phyloP scores from a whole-genome alignment of 1,140 invertebrate species.

The Rhizoglyphus robini region DNA sequence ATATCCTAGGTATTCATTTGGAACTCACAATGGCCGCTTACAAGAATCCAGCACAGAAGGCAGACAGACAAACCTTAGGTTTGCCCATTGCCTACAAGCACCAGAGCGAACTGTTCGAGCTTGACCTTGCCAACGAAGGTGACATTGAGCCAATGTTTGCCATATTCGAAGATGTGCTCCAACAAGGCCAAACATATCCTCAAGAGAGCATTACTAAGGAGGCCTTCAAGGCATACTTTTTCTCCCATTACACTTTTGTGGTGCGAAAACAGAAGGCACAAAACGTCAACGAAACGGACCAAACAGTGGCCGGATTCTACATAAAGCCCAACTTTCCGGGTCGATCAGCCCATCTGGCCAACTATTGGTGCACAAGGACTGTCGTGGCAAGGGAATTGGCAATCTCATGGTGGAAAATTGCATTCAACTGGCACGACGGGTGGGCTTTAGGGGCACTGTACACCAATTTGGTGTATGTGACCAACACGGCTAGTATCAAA shows the following conservation, averaged over 20 bases:
- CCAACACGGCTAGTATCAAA: conserved; percentile 25
- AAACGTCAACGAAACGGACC: background rate
- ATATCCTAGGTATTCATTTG: too few relatives aligned
- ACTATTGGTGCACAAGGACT: conserved; percentile 20
- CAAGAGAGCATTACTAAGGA: conserved; percentile 26
- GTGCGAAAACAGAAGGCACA: conserved; percentile 11
- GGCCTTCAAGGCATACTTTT: conserved; percentile 27
- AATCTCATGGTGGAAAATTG: conserved; percentile 23
- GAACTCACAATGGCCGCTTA: background rate
- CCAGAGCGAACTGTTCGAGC: background rate
- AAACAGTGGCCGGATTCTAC: conserved; percentile 28
- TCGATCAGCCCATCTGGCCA: conserved; percentile 15
- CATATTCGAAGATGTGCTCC: conserved; percentile 26
- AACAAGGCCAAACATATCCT: conserved; percentile 29
- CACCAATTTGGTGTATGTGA: conserved; percentile 29
- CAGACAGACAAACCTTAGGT: background rate
- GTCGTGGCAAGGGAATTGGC: conserved; percentile 25
- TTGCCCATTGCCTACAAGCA: background rate
- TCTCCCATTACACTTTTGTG: conserved; percentile 28
- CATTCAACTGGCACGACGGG: background rate
- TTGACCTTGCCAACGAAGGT: background rate
- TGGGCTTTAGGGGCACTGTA: conserved; percentile 24
- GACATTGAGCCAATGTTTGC: conserved; percentile 23
- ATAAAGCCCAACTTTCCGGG: conserved; percentile 31
- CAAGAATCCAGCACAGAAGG: background rate